Evolutionary conservation across 2,797 vertebrate species (phyloP).

Genomic region (Ctenochaetus hawaiiensis): DNA sequence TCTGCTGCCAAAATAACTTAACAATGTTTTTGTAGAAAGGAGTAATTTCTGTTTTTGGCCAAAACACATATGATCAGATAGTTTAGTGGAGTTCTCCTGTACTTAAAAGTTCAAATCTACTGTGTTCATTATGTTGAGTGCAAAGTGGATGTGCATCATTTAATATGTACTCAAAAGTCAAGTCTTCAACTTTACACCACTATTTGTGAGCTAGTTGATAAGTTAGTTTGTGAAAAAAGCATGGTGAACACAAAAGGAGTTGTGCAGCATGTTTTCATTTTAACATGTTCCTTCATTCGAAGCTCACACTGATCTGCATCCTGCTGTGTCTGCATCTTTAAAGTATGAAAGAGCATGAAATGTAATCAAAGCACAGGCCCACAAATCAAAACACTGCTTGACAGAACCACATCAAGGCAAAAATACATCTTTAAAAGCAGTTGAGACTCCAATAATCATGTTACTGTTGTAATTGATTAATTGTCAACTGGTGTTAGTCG

Average conservation of each 20-base stretch:
- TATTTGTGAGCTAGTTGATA: too few relatives aligned
- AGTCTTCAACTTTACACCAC: background rate
- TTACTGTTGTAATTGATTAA: background rate
- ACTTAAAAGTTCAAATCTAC: background rate
- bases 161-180: background rate
- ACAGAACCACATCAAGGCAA: background rate
- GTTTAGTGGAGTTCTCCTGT: background rate
- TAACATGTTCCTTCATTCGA: background rate
- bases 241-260: background rate
- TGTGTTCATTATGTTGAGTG: background rate
- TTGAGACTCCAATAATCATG: background rate
- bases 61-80: background rate
- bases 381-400: background rate
- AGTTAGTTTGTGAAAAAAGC: background rate
- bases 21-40: background rate
- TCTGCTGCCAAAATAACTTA: slow-evolving; percentile 9
- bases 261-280: background rate
- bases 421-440: background rate
- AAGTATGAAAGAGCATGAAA: background rate
- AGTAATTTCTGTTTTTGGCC: slow-evolving; percentile 3
- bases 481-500: too few relatives aligned
- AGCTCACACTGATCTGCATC: background rate
- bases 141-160: background rate
- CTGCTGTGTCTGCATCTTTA: background rate
- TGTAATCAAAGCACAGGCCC: background rate